Evolutionary conservation across 30 jellyfish, hydroid and myxozoan species (phyloP), one percentile per base, ranked within the genome.

Genomic region (Chrysaora quinquecirrha): DNA sequence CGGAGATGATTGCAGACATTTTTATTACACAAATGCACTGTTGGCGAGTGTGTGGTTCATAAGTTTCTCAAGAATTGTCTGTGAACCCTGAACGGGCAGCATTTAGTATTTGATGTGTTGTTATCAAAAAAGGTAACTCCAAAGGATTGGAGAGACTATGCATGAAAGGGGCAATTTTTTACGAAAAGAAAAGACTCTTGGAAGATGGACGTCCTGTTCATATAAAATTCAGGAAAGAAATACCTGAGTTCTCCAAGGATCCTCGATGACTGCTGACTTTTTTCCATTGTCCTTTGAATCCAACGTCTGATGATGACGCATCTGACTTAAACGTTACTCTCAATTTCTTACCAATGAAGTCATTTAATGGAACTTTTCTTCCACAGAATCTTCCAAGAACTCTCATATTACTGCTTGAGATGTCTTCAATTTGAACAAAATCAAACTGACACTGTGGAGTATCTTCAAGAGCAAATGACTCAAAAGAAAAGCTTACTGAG

Each of bases 241-340:
- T 52, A 52, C 68, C 68, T 52, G 9, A 25, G 9, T 20, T 20
- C 29, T 52, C 25, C 19, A 10, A 3, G 9, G 12, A 3, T 19
- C 19, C 29, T 2, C 25, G 27, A 16, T 34, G 3, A 21, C 29
- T 18, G 3, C 64, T 82, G 3, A 20, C 64, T 34, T 33, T 73
- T 31, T n/a, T 31, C 99, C 99, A 94, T n/a, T 33, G 71, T 30
- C 86, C 73, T 71, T 77, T 75, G 64, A 94, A 94, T 19, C 99
- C 99, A n/a, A 71, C 67, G 18, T 31, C 73, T 14, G 33, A 31
- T 3, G 69, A 23, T 19, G 72, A 46, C 0, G 87, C 92, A 83
- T 94, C 99, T 1, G 97, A 43, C 48, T 14, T 27, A 48, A 56
- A 94, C 16, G 82, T 86, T 20, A 87, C 85, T 9, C 87, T 46